phyloP scores from a whole-genome alignment of 2,888 invertebrate genomes.

The Hedychridium roseum region DNA sequence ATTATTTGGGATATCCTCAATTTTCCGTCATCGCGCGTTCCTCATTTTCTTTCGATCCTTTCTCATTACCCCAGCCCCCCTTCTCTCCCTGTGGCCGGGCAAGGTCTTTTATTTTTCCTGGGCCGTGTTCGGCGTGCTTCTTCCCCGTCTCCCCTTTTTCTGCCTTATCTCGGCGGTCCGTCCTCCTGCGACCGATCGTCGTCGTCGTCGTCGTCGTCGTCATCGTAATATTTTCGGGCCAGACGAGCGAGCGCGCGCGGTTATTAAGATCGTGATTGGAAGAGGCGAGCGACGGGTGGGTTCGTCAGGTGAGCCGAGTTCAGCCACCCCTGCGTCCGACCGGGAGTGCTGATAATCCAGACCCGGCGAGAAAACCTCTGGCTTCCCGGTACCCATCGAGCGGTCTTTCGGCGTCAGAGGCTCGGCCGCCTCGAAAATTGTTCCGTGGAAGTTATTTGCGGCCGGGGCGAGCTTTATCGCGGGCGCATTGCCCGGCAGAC shows the following conservation, averaged over 20 bases:
- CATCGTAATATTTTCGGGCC: slow-evolving; percentile 32
- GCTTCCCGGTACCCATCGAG: slow-evolving; percentile 10
- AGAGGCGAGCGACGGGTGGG: slow-evolving; percentile 32
- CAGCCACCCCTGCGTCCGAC: slow-evolving; percentile 27
- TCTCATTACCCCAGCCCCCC: too few relatives aligned
- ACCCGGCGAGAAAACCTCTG: slow-evolving; percentile 30
- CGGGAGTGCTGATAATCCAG: slow-evolving; percentile 39
- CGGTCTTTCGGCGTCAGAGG: slow-evolving; percentile 3
- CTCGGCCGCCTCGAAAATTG: slow-evolving; percentile 25
- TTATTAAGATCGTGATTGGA: slow-evolving; percentile 56
- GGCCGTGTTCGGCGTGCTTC: too few relatives aligned
- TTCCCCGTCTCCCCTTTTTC: too few relatives aligned
- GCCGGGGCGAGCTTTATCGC: slow-evolving; percentile 17
- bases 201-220: too few relatives aligned
- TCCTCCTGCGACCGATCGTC: too few relatives aligned
- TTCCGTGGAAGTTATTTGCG: slow-evolving; percentile 21
- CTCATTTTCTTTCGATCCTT: slow-evolving; percentile 16
- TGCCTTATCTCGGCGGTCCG: too few relatives aligned
- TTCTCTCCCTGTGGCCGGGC: too few relatives aligned
- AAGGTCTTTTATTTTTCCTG: too few relatives aligned
- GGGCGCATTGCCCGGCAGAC: slow-evolving; percentile 16
- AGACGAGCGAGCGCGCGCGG: slow-evolving; percentile 34
- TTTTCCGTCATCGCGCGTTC: slow-evolving; percentile 9
- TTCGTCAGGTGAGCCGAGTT: slow-evolving; percentile 30
- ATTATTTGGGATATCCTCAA: too few relatives aligned